Conservation (phyloP, 1,140 invertebrate species). For the Patella vulgata region DNA sequence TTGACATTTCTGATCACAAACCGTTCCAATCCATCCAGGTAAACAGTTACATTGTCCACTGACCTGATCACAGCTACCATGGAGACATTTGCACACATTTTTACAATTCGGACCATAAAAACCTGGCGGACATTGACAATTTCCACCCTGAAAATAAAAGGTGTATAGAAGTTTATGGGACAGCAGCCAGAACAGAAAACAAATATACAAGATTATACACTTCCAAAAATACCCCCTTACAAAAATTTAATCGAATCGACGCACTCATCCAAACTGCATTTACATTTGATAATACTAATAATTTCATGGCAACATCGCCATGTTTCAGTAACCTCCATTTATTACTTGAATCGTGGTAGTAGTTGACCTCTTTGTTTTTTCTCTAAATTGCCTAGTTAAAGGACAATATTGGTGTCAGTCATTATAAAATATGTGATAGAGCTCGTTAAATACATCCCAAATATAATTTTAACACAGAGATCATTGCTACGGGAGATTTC, state of each 20-base stretch:
- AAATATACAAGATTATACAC: neutral
- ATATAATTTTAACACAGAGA: too few relatives aligned
- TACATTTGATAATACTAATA: neutral
- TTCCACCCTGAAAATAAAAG: constrained; percentile 5
- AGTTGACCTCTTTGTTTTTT: too few relatives aligned
- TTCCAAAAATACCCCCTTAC: neutral
- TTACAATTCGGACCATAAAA: constrained; percentile 71
- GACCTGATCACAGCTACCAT: constrained; percentile 70
- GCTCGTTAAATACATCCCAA: too few relatives aligned
- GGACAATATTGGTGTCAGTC: too few relatives aligned
- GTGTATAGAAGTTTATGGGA: neutral
- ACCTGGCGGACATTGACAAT: constrained; percentile 26
- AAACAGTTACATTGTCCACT: constrained; percentile 43
- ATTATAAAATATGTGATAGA: too few relatives aligned
- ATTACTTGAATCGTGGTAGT: too few relatives aligned
- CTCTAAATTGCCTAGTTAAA: too few relatives aligned
- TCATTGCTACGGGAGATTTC: too few relatives aligned
- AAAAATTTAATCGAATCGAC: neutral
- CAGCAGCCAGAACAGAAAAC: neutral
- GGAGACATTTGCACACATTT: constrained; percentile 82
- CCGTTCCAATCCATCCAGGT: constrained; percentile 34
- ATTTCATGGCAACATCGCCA: too few relatives aligned
- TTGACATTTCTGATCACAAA: constrained; percentile 43
- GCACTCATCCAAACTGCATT: neutral
- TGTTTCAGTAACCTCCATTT: too few relatives aligned